A percentile compares a stretch with the other conserved stretches of the same genome.
Evolutionary conservation across 1,140 invertebrate species (phyloP).

Genomic region (Heterodera carotae): DNA sequence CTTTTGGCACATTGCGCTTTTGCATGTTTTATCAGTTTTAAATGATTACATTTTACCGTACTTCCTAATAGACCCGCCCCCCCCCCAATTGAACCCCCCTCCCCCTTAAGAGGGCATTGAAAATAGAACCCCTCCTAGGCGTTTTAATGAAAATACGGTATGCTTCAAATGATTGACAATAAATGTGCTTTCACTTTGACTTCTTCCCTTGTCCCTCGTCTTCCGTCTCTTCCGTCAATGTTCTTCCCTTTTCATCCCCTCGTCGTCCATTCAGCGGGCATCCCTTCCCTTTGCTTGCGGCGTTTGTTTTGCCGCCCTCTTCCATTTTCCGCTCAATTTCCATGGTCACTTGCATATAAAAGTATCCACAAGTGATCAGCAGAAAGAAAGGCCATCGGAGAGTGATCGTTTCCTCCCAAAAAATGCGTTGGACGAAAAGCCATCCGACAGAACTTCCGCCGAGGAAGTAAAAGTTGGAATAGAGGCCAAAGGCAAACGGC

Average conservation of each 20-base stretch:
- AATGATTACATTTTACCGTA: too few species aligned
- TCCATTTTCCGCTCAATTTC: slow-evolving; percentile 26
- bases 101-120: too few species aligned
- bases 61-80: too few species aligned
- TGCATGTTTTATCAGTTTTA: background rate
- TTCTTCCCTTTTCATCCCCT: background rate
- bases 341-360: slow-evolving; percentile 58
- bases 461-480: slow-evolving; percentile 65
- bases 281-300: background rate
- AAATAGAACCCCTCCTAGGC: too few species aligned
- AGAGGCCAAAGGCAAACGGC: slow-evolving; percentile 64
- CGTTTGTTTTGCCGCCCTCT: background rate
- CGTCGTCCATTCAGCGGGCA: background rate
- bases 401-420: slow-evolving; percentile 62
- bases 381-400: slow-evolving; percentile 63
- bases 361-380: slow-evolving; percentile 59
- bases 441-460: slow-evolving; percentile 60
- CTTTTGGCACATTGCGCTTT: background rate
- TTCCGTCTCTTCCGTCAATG: background rate
- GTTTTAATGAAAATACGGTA: too few species aligned
- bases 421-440: slow-evolving; percentile 63
- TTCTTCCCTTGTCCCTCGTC: background rate
- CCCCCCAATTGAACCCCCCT: too few species aligned
- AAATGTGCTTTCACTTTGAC: too few species aligned
- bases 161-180: too few species aligned